phyloP scores from a whole-genome alignment of 2,113 vertebrate genomes.

The Eidolon helvum region DNA sequence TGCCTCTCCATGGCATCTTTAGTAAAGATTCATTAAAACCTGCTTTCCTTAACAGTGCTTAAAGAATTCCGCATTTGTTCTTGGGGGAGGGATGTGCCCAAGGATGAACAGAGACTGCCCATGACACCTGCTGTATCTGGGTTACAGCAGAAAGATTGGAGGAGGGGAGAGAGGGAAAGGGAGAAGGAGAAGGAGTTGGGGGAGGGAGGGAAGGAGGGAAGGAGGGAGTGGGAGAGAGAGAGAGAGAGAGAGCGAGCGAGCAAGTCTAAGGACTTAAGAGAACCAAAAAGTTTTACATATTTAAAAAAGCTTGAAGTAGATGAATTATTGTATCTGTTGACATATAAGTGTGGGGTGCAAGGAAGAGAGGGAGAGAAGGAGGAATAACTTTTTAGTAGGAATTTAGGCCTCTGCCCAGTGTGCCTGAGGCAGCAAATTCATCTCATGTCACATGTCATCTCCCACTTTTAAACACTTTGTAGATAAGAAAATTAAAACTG shows the following conservation, averaged over 20 bases:
- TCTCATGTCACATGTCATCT: not conserved
- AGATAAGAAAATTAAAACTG: constrained; percentile 43
- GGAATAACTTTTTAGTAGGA: not conserved
- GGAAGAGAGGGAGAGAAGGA: not conserved
- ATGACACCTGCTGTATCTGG: fast-evolving
- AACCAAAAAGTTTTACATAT: not conserved
- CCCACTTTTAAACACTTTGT: constrained; percentile 30
- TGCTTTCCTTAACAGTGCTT: not conserved
- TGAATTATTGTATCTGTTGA: not conserved
- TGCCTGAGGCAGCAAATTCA: not conserved
- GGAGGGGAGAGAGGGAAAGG: no score
- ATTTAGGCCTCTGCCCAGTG: not conserved
- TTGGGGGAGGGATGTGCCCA: not conserved
- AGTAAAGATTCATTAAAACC: not conserved
- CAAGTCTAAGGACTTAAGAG: not conserved
- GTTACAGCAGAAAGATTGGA: not conserved
- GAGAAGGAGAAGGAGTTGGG: no score
- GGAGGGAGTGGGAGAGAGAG: fast-evolving
- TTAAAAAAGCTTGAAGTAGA: not conserved
- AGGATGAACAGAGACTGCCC: not conserved
- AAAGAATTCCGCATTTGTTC: not conserved
- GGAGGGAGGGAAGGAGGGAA: no score
- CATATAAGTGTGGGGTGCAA: not conserved
- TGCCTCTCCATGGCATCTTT: not conserved
- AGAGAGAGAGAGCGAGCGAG: no score